A percentile compares a stretch with the other conserved stretches of the same genome.
These are phyloP conservation scores for Iguana delicatissima DNA, from an alignment of 2,797 vertebrate species.

Conservation along the genomic window DNA sequence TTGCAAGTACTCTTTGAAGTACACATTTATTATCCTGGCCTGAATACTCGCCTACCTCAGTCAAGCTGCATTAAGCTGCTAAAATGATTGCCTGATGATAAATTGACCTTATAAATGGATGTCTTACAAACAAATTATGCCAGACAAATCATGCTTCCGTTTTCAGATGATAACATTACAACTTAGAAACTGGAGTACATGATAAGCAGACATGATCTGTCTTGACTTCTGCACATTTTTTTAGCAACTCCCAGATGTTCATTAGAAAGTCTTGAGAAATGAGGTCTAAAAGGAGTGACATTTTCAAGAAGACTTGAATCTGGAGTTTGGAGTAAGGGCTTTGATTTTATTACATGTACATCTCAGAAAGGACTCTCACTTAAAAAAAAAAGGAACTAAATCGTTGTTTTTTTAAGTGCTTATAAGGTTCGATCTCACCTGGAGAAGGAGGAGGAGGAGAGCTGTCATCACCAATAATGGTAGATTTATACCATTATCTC, in stretches of 20 bases:
- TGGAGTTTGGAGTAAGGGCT: background rate
- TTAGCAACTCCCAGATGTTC: background rate
- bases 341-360: background rate
- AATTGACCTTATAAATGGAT: background rate
- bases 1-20: background rate
- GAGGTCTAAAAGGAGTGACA: background rate
- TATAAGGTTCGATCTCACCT: background rate
- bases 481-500: too few relatives aligned
- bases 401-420: background rate
- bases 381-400: background rate
- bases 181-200: background rate
- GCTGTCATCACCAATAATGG: too few relatives aligned
- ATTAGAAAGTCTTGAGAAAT: conserved; percentile 12
- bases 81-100: background rate
- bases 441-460: too few relatives aligned
- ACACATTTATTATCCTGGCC: background rate
- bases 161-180: background rate
- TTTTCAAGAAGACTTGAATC: background rate
- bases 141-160: background rate
- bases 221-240: background rate
- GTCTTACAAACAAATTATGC: conserved; percentile 13
- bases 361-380: background rate
- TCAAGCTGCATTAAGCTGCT: background rate
- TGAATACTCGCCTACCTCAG: background rate
- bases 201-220: background rate